Evolutionary conservation across 2,113 vertebrate species (phyloP).

Genomic region (Apus apus): DNA sequence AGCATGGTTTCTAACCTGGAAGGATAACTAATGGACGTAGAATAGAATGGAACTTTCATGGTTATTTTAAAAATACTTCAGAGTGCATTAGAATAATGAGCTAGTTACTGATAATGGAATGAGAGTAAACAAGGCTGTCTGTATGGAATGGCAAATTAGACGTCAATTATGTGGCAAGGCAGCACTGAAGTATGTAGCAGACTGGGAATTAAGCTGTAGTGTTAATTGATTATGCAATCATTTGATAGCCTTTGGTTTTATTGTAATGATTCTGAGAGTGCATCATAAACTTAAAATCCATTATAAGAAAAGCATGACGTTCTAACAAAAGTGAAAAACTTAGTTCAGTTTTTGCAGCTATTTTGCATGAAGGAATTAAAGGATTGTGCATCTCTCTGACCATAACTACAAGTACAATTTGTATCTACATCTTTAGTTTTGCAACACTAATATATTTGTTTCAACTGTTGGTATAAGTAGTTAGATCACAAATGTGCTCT

Average conservation of each 20-base stretch:
- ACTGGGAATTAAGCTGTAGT: constrained; percentile 56
- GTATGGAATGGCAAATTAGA: constrained; percentile 51
- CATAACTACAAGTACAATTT: not conserved
- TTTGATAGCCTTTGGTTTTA: constrained; percentile 53
- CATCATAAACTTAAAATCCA: constrained; percentile 37
- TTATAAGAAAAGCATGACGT: not conserved
- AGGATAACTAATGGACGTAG: not conserved
- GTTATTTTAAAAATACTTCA: constrained; percentile 48
- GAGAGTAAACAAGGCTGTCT: constrained; percentile 34
- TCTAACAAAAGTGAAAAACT: not conserved
- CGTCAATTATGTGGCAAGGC: constrained; percentile 40
- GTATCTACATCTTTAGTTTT: not conserved
- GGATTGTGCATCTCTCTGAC: not conserved
- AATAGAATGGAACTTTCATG: constrained; percentile 6
- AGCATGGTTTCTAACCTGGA: constrained; percentile 1
- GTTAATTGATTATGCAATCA: constrained; percentile 69
- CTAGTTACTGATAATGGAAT: constrained; percentile 56
- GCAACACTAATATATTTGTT: not conserved
- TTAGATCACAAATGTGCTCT: not conserved
- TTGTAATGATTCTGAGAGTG: constrained; percentile 33
- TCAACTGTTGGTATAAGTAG: not conserved
- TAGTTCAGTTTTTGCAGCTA: not conserved
- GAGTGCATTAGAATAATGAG: constrained; percentile 58
- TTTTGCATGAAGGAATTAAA: not conserved
- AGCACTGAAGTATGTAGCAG: constrained; percentile 24